Conservation (phyloP, 2,113 vertebrate genomes). For the Tetraodon nigroviridis region DNA sequence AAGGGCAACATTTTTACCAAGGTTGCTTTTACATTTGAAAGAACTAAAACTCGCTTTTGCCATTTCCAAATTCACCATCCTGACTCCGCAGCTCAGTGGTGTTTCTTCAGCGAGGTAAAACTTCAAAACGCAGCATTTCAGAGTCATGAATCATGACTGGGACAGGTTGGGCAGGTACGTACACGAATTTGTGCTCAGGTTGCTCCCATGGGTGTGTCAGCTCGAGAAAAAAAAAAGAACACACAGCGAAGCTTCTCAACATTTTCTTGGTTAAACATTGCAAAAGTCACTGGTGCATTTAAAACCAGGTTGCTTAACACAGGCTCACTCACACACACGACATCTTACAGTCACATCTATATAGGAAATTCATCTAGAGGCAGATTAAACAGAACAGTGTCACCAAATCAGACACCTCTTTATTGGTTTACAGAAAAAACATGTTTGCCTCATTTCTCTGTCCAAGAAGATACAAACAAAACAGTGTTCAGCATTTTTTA, state of each 20-base stretch:
- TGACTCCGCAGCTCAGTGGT: background rate
- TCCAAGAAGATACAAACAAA: too few relatives aligned
- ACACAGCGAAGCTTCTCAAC: slow-evolving; percentile 19
- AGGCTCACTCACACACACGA: too few relatives aligned
- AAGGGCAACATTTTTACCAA: too few relatives aligned
- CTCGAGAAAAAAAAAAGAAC: slow-evolving; percentile 29
- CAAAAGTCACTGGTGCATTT: background rate
- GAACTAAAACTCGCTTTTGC: too few relatives aligned
- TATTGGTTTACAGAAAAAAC: background rate
- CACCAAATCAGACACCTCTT: background rate
- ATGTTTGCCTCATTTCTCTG: too few relatives aligned
- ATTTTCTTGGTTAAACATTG: background rate
- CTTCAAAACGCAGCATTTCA: slow-evolving; percentile 18
- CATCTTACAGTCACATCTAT: too few relatives aligned
- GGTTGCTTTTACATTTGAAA: too few relatives aligned
- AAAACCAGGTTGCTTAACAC: background rate
- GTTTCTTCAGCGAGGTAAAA: slow-evolving; percentile 3
- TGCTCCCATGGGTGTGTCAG: slow-evolving; percentile 46
- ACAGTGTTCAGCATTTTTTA: background rate
- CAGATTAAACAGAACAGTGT: background rate
- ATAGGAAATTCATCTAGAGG: background rate
- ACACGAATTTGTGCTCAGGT: slow-evolving; percentile 34
- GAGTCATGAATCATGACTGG: slow-evolving; percentile 31
- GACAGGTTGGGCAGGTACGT: slow-evolving; percentile 59
- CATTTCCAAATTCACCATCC: background rate